These are phyloP conservation scores for Cetoscarus ocellatus DNA, from an alignment of 2,797 vertebrate genomes.

Conservation along the genomic window DNA sequence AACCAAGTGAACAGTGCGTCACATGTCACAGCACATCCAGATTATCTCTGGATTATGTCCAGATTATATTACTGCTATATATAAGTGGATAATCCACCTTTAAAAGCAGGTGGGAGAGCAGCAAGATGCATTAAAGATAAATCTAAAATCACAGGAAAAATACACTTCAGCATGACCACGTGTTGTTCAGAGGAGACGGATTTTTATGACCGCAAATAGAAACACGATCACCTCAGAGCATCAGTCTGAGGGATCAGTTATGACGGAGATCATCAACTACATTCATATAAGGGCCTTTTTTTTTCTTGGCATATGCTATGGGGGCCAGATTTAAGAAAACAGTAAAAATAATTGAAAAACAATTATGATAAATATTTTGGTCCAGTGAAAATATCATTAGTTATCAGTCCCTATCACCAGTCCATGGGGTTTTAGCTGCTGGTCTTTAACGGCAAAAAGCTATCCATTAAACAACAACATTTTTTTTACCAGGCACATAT, in stretches of 20 bases:
- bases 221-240: background rate
- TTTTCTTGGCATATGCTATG: no score
- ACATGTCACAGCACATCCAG: conserved; percentile 26
- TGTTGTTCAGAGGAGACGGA: conserved; percentile 10
- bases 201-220: conserved; percentile 18
- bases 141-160: background rate
- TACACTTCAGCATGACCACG: background rate
- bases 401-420: no score
- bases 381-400: no score
- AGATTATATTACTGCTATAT: conserved; percentile 39
- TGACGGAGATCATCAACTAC: no score
- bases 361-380: no score
- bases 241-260: background rate
- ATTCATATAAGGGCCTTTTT: no score
- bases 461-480: no score
- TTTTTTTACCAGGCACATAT: no score
- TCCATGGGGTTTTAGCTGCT: no score
- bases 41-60: conserved; percentile 45
- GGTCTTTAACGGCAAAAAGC: no score
- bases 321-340: no score
- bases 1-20: background rate
- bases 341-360: no score
- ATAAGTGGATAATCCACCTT: conserved; percentile 55
- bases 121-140: conserved; percentile 33
- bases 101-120: conserved; percentile 32